These are phyloP conservation scores for Brachionus rotundiformis DNA, from an alignment of 1,140 invertebrate species.

Conservation along the genomic window DNA sequence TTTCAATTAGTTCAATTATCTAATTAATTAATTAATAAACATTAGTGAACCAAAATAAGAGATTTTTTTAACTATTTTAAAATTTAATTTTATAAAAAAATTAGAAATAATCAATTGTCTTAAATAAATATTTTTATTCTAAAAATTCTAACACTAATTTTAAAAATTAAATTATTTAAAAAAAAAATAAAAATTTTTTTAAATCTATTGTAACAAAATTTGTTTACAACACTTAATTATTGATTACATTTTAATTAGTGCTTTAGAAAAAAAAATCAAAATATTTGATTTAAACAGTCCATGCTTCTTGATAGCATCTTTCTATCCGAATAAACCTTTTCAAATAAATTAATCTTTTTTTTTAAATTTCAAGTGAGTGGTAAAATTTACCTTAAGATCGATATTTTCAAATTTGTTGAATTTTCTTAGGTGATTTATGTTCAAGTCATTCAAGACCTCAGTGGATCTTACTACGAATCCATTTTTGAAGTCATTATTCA, in stretches of 20 bases:
- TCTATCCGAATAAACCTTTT: background rate
- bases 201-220: no score
- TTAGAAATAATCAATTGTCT: no score
- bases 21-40: no score
- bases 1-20: no score
- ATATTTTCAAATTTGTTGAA: slow-evolving; percentile 36
- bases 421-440: slow-evolving; percentile 37
- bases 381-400: background rate
- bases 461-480: slow-evolving; percentile 20
- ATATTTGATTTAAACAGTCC: slow-evolving; percentile 43
- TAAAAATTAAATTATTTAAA: no score
- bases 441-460: slow-evolving; percentile 49
- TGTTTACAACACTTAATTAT: background rate
- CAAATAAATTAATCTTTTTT: background rate
- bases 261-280: background rate
- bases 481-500: slow-evolving; percentile 26
- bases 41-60: no score
- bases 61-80: no score
- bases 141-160: no score
- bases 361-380: background rate
- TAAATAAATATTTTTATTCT: no score
- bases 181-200: no score
- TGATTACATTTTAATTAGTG: background rate
- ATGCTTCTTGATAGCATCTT: slow-evolving; percentile 3
- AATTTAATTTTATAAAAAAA: no score